Base-by-base conservation (phyloP, 2,113 vertebrate species). In the Elephas maximus region DNA sequence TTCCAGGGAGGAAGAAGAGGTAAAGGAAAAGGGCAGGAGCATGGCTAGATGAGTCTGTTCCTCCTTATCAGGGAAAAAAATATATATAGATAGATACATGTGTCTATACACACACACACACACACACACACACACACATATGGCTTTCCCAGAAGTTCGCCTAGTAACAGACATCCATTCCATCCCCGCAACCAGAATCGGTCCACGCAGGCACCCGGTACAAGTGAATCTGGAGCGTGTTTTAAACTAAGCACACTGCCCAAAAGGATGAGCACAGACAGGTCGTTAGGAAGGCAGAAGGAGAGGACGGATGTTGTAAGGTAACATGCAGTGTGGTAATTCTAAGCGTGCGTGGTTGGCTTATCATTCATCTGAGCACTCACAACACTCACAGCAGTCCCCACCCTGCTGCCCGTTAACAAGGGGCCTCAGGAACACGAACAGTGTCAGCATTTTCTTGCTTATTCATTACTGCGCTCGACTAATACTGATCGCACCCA, bases 251-350 rank as follows among this genome's bases (percentile, higher is more conserved):
- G 33, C n/a, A 5, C 48, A 5, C 4, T 14, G 20, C 62, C 71
- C 80, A 18, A 4, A 10, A 2, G 18, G 67, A 26, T 3, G 0
- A 3, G 63, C 0, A 5, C 33, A 15, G 86, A 53, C 5, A 26
- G 65, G 24, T 1, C 57, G 26, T 9, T 3, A 2, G 37, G 0
- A 0, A 24, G 83, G 28, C 24, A 62, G 45, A 9, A 8, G 48
- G 57, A 21, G 41, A 24, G 48, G 10, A 5, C 4, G 67, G 73
- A 1, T 3, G 0, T 0, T 0, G 30, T 37, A 17, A 23, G 63
- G 21, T 21, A 8, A 0, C 45, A 1, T 0, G 1, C 20, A 10
- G 45, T 4, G 30, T n/a, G 0, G 0, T 3, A 2, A 5, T n/a
- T 4, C 9, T 8, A 1, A 37, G 18, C 24, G 3, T 2, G 14